These are phyloP conservation scores for Acleris literana DNA, from an alignment of 2,888 invertebrate species.

Conservation along the genomic window DNA sequence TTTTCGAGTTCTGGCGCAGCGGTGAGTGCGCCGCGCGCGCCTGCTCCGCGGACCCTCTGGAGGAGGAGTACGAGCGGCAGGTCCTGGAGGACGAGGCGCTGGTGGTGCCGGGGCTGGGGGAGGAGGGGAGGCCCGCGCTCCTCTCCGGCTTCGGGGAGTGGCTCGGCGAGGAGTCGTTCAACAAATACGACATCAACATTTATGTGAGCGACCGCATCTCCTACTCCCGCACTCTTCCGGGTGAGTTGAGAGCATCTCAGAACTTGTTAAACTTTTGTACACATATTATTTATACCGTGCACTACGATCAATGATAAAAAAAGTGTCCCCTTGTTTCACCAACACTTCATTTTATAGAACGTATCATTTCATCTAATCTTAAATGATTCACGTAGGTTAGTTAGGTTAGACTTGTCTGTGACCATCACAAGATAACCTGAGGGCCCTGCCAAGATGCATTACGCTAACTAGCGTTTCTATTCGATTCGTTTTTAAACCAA, in stretches of 20 bases:
- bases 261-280: not conserved
- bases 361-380: too few relatives aligned
- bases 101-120: constrained; percentile 88
- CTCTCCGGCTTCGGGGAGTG: constrained; percentile 86
- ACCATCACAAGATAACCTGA: too few relatives aligned
- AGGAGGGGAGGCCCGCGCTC: constrained; percentile 86
- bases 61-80: constrained; percentile 71
- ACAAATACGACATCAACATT: constrained; percentile 94
- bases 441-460: too few relatives aligned
- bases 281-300: not conserved
- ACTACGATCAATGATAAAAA: too few relatives aligned
- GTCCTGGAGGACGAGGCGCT: constrained; percentile 85
- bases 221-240: constrained; percentile 90
- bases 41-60: constrained; percentile 48
- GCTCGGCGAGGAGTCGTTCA: constrained; percentile 87
- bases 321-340: too few relatives aligned
- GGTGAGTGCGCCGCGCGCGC: constrained; percentile 62
- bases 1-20: constrained; percentile 75
- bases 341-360: too few relatives aligned
- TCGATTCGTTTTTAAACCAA: too few relatives aligned
- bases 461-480: too few relatives aligned
- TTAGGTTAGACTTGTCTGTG: too few relatives aligned
- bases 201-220: constrained; percentile 94
- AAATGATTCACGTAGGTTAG: too few relatives aligned
- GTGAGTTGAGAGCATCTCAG: constrained; percentile 46